Base-by-base conservation (phyloP, 2,888 invertebrate species). In the Ichneumoninae sp. region DNA sequence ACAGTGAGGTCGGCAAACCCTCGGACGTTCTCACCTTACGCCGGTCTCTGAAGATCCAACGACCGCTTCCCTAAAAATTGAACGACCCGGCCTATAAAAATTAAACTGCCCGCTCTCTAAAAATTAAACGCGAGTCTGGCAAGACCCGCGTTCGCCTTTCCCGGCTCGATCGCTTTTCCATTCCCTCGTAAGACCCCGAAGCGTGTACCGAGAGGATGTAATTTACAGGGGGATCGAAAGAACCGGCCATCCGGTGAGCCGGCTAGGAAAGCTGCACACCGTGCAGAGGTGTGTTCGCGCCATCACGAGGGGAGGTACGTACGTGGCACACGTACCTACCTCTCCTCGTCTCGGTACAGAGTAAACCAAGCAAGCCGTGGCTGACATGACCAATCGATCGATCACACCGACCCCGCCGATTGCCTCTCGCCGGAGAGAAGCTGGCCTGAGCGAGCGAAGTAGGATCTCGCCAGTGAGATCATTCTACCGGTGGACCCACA, bases 381-480 rank as follows among this genome's bases (percentile, higher is more conserved):
- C 77, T 78, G 83, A 72, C 83, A 85, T 83, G 80, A 83, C 83
- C 86, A 78, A 86, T 83, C 83, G 83, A 86, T 83, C 83, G 86
- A 84, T 83, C 83, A 83, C 81, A 77, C 80, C 83, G 80, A 83
- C 76, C 80, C 80, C 76, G 76, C 75, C 75, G 70, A 83, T 83
- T 79, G 47, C 62, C 65, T 83, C 79, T 40, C 79, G 62, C 70
- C 36, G 50, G 30, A 30, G 52, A 40, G n/a, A 76, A 83, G 75
- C 66, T 57, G 62, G 60, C 68, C 26, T 52, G 22, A 52, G 72
- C 60, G 26, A n/a, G 47, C 76, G 10, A 68, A 76, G 68, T 77
- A n/a, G 68, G 71, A 70, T 60, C 57, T 52, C 76, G 33, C 71
- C 13, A 80, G 77, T 80, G 80, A 80, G 80, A 84, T 84, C 84